Evolutionary conservation across 2,797 vertebrate species (phyloP).

Genomic region (Acrossocheilus wenchowensis): DNA sequence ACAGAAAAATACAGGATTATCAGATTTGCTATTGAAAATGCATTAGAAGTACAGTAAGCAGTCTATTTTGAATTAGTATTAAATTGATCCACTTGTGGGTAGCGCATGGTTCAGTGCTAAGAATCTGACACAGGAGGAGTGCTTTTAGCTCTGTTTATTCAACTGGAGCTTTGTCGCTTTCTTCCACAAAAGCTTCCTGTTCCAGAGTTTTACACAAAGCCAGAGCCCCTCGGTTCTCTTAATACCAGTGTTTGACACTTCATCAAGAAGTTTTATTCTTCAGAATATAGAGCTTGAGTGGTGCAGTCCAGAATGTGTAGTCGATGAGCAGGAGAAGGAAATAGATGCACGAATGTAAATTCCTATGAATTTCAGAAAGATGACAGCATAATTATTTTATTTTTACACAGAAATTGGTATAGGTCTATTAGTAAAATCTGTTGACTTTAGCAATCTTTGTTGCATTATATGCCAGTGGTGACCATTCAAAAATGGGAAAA

Average conservation of each 20-base stretch:
- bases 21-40: conserved; percentile 11
- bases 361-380: too few species aligned
- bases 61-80: not conserved
- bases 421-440: too few species aligned
- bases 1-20: not conserved
- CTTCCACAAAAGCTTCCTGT: conserved; percentile 22
- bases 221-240: conserved; percentile 29
- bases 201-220: conserved; percentile 23
- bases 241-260: conserved; percentile 35
- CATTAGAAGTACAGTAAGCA: not conserved
- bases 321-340: not conserved
- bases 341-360: too few species aligned
- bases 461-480: too few species aligned
- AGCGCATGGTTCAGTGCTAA: not conserved
- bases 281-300: not conserved
- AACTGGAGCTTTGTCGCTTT: conserved; percentile 23
- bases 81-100: conserved; percentile 10
- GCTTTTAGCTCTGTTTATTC: conserved; percentile 40
- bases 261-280: conserved; percentile 20
- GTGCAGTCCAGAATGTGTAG: not conserved
- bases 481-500: too few species aligned
- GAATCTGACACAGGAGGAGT: conserved; percentile 18
- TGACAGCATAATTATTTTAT: too few species aligned
- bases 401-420: too few species aligned
- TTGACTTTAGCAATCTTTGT: too few species aligned